Evolutionary conservation across 2,113 vertebrate species (phyloP), one percentile per base, ranked within the genome.

Genomic region (Helogale parvula): DNA sequence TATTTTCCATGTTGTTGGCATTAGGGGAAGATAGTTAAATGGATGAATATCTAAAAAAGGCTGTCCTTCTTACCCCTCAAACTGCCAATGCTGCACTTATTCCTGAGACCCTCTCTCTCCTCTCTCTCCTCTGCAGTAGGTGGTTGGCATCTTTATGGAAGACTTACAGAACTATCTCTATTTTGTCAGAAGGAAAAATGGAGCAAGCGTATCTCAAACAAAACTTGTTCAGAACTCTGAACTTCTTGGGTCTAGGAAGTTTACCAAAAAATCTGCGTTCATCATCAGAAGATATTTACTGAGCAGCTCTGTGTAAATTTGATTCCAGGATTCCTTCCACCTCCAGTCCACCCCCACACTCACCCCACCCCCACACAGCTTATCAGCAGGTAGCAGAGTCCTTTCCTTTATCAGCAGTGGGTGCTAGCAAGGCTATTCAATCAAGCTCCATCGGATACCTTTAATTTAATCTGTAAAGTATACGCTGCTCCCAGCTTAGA

Each of bases 401-500:
- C 9, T 25, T 27, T n/a, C 31, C 21, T 66, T 8, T 33, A 17
- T 65, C 52, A 95, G 50, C 16, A 84, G 23, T 6, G 38, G 25
- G 45, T 52, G 35, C 1, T 29, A 1, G 14, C 17, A 81, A n/a
- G 45, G 15, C 15, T 84, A 77, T 19, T 79, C 19, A 45, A 12
- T 19, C 19, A 4, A 35, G 17, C 92, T 88, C 35, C 14, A 5
- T 35, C 35, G 29, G 1, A 16, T 23, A 54, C 47, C 93, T 95
- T 27, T n/a, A 84, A 52, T 45, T 0, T 88, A n/a, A 95, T 54
- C 38, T 90, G 7, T 12, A 57, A 11, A 89, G 9, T 68, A 41
- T 0, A 0, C 0, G 23, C 25, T 6, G 4, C 0, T 83, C 90
- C 54, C 83, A 29, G 12, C 6, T 57, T 19, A 7, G 12, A 1